These are phyloP conservation scores for Teinopalpus imperialis DNA, from an alignment of 2,888 invertebrate species.

Conservation along the genomic window DNA sequence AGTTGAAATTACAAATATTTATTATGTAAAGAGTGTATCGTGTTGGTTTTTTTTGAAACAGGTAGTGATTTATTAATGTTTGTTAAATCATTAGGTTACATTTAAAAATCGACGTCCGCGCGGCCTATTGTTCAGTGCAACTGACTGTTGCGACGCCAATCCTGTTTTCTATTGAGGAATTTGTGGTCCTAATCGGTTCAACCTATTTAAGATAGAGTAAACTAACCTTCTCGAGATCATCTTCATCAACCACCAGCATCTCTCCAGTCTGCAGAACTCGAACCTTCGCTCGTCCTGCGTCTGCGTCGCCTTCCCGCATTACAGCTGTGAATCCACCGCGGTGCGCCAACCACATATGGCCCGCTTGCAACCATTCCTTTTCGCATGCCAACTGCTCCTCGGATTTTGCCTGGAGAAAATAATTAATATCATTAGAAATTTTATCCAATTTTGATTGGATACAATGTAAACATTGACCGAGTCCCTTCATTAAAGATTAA, in stretches of 20 bases:
- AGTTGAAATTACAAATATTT: slow-evolving; percentile 10
- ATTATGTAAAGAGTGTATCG: slow-evolving; percentile 22
- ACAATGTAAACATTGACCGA: too few species aligned
- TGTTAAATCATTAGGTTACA: slow-evolving; percentile 11
- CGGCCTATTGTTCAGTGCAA: too few species aligned
- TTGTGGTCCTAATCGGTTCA: too few species aligned
- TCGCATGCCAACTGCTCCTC: slow-evolving; percentile 84
- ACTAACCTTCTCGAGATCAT: slow-evolving; percentile 94
- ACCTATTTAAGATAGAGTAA: too few species aligned
- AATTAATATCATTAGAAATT: slow-evolving; percentile 1
- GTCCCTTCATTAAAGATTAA: too few species aligned
- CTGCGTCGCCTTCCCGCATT: slow-evolving; percentile 87
- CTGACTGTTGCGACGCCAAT: too few species aligned
- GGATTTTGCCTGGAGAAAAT: slow-evolving; percentile 80
- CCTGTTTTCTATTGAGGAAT: too few species aligned
- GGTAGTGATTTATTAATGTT: slow-evolving; percentile 10
- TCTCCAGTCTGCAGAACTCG: slow-evolving; percentile 91
- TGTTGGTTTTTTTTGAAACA: slow-evolving; percentile 11
- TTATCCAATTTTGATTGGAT: background rate
- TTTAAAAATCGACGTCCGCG: too few species aligned
- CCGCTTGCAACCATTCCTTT: slow-evolving; percentile 86
- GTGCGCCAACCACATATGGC: slow-evolving; percentile 96
- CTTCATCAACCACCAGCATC: slow-evolving; percentile 94
- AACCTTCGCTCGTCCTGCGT: slow-evolving; percentile 87
- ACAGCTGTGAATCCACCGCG: slow-evolving; percentile 94